These are phyloP conservation scores for Calliopsis andreniformis DNA, from an alignment of 1,140 invertebrate genomes.

Conservation along the genomic window DNA sequence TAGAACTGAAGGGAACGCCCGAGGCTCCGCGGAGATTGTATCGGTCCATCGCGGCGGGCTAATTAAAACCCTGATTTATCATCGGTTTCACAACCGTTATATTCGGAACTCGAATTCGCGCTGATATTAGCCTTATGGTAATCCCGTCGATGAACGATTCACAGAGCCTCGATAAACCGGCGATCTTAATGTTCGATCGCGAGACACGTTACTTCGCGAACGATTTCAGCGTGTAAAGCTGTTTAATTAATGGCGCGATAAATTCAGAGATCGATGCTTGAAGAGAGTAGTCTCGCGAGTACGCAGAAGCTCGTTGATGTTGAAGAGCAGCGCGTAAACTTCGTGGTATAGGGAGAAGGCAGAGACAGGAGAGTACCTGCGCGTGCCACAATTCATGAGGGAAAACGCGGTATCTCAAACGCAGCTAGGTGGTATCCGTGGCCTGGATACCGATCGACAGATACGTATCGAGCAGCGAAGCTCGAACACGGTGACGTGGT, in stretches of 20 bases:
- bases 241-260: conserved; percentile 34
- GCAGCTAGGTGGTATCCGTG: conserved; percentile 14
- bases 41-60: conserved; percentile 38
- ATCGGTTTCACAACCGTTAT: neutral
- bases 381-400: conserved; percentile 19
- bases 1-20: conserved; percentile 36
- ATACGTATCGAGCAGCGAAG: conserved; percentile 17
- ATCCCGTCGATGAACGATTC: conserved; percentile 4
- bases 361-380: conserved; percentile 8
- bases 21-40: conserved; percentile 55
- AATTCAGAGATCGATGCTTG: conserved; percentile 17
- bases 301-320: neutral
- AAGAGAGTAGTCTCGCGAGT: neutral
- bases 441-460: conserved; percentile 30
- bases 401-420: conserved; percentile 24
- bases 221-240: conserved; percentile 12
- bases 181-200: conserved; percentile 37
- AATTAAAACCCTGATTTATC: conserved; percentile 60
- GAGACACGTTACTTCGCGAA: neutral
- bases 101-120: neutral
- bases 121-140: neutral
- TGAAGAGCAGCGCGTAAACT: neutral
- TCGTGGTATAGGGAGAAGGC: neutral
- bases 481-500: neutral
- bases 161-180: conserved; percentile 5